These are phyloP conservation scores for Drosophila nigrodunni DNA, from an alignment of 1,140 invertebrate species.

Conservation along the genomic window DNA sequence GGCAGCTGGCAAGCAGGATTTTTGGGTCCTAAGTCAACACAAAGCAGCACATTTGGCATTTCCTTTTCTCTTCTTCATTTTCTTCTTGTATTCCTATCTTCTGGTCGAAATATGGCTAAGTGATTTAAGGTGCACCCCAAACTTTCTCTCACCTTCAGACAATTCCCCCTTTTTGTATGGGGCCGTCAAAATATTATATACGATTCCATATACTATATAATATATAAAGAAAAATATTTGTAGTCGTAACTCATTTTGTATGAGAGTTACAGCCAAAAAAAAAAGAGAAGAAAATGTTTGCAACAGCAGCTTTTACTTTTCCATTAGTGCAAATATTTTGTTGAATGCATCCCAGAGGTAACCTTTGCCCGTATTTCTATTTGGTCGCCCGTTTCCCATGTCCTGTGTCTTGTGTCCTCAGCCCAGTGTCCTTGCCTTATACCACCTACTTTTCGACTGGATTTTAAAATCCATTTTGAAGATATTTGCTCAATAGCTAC, in stretches of 20 bases:
- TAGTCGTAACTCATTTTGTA: conserved; percentile 52
- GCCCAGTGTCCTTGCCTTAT: neutral
- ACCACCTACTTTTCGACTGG: conserved; percentile 25
- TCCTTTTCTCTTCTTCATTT: conserved; percentile 28
- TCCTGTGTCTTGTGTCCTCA: neutral
- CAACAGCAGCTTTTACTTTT: conserved; percentile 70
- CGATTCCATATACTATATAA: conserved; percentile 31
- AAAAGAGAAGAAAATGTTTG: conserved; percentile 29
- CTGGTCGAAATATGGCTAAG: conserved; percentile 46
- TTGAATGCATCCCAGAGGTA: conserved; percentile 75
- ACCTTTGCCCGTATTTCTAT: conserved; percentile 65
- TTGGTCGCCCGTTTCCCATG: conserved; percentile 16
- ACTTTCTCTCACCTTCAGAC: conserved; percentile 2
- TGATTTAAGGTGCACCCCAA: conserved; percentile 51
- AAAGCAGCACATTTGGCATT: conserved; percentile 42
- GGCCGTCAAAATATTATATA: conserved; percentile 50
- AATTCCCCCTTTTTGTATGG: neutral
- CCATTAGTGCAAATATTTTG: conserved; percentile 75
- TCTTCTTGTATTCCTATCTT: no score
- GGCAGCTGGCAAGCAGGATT: conserved; percentile 35
- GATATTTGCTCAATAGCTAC: conserved; percentile 67
- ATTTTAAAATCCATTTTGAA: conserved; percentile 76
- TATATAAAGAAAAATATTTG: conserved; percentile 20
- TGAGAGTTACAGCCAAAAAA: neutral
- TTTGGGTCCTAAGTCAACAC: conserved; percentile 69